phyloP scores from a whole-genome alignment of 2,888 invertebrate species.

The Parasteatoda lunata region DNA sequence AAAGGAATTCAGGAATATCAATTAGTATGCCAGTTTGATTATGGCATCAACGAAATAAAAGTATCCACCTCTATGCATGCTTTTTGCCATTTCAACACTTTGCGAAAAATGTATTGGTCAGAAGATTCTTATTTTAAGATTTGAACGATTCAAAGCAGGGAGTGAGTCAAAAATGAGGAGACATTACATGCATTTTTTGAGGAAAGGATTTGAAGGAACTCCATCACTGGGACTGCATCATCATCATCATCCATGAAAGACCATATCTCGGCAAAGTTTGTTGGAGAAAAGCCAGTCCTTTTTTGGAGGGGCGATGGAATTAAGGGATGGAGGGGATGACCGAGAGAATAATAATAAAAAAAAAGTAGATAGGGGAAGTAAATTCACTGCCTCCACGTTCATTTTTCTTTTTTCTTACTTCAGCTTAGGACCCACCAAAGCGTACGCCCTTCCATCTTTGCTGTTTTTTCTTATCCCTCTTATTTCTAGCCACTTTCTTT shows the following conservation, averaged over 20 bases:
- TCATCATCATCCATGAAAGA: background rate
- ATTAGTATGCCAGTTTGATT: too few species aligned
- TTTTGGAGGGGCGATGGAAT: constrained; percentile 16
- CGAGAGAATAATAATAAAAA: constrained; percentile 18
- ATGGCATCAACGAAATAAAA: too few species aligned
- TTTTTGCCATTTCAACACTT: too few species aligned
- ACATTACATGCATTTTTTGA: too few species aligned
- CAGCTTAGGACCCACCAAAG: constrained; percentile 50
- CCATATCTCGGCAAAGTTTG: constrained; percentile 16
- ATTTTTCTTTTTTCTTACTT: constrained; percentile 12
- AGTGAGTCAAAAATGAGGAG: too few species aligned
- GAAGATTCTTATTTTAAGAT: too few species aligned
- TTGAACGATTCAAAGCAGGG: too few species aligned
- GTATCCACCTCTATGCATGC: too few species aligned
- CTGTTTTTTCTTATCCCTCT: constrained; percentile 26
- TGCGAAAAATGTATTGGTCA: too few species aligned
- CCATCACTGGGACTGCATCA: too few species aligned
- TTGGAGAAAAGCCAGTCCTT: constrained; percentile 62
- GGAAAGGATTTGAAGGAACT: too few species aligned
- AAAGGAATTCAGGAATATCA: too few species aligned
- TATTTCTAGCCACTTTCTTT: constrained; percentile 22
- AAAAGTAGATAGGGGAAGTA: constrained; percentile 21
- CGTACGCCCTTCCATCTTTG: constrained; percentile 46
- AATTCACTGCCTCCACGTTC: constrained; percentile 19
- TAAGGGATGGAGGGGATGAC: constrained; percentile 21